Evolutionary conservation across 2,113 vertebrate species (phyloP).

Genomic region (Riparia riparia): DNA sequence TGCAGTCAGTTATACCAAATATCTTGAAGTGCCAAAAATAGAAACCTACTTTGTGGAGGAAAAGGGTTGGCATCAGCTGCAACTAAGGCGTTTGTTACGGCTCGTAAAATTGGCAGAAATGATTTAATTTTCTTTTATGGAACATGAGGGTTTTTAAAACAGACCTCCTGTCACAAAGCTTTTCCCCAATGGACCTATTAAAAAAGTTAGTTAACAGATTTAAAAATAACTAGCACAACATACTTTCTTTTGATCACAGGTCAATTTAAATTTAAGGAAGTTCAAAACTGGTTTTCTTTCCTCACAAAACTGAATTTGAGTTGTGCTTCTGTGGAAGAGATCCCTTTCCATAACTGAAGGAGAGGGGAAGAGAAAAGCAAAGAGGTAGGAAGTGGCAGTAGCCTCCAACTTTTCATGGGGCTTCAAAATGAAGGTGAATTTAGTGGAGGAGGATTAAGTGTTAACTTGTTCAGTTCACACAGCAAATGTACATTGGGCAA

Average conservation of each 20-base stretch:
- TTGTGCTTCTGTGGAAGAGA: not conserved
- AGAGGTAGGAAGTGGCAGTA: not conserved
- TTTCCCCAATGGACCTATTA: not conserved
- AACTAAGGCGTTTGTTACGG: conserved; percentile 59
- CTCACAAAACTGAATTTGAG: not conserved
- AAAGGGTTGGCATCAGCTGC: conserved; percentile 63
- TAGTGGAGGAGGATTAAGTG: not conserved
- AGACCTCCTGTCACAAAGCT: not conserved
- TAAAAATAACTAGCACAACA: not conserved
- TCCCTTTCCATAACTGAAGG: not conserved
- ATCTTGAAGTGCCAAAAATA: conserved; percentile 71
- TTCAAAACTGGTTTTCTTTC: not conserved
- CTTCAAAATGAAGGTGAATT: not conserved
- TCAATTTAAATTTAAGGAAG: not conserved
- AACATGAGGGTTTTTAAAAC: not conserved
- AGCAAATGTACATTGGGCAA: not conserved
- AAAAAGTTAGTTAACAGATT: not conserved
- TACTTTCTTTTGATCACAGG: not conserved
- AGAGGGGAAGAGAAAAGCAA: not conserved
- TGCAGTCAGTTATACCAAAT: conserved; percentile 59
- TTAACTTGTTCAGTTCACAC: not conserved
- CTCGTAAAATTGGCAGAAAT: conserved; percentile 59
- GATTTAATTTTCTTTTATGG: conserved; percentile 25
- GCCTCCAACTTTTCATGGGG: not conserved
- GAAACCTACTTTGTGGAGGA: conserved; percentile 63